Evolutionary conservation across 2,888 invertebrate species (phyloP), one percentile per base, ranked within the genome.

Genomic region (Ctena decussata): DNA sequence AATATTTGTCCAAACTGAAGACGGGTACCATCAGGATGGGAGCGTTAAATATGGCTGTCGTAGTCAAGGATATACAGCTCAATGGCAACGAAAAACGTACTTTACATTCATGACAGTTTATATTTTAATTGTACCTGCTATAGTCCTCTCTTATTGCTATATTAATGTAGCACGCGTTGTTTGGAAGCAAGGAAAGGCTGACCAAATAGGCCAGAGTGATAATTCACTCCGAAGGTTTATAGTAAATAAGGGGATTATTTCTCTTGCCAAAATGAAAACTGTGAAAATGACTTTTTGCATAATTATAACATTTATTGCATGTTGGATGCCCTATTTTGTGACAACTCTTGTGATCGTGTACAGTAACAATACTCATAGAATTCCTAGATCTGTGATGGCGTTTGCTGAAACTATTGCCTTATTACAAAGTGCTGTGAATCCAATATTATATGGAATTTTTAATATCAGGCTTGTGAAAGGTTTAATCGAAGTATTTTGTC

Each of bases 321-420:
- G 96, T 90, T 96, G 96, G 96, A 96, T 95, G 24, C 96, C 96
- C 0, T 96, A 96, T 89, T 96, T 96, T 89, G 95, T 96, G 15
- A 95, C 96, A 27, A 96, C 96, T 72, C 93, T 96, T 69, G 94
- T 96, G 73, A 92, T 93, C 49, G 95, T 96, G 30, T 96, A 96
- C 92, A 95, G 94, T 77, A 94, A 96, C 84, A 95, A 96, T 85
- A 91, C 85, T 37, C 87, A 94, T 57, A 77, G 91, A 57, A 80
- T 89, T 30, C 95, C 96, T 0, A 91, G 92, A 21, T 91, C 94
- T 1, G 92, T 96, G 24, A 93, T 95, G 87, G 95, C 94, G 0
- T 94, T 96, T 70, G 96, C 94, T 0, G 96, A 96, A 82, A 95
- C 95, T 0, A 85, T 94, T 37, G 94, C 95, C 2, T 89, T 95